phyloP scores from a whole-genome alignment of 2,888 invertebrate genomes.

The Eupeodes latifasciatus region DNA sequence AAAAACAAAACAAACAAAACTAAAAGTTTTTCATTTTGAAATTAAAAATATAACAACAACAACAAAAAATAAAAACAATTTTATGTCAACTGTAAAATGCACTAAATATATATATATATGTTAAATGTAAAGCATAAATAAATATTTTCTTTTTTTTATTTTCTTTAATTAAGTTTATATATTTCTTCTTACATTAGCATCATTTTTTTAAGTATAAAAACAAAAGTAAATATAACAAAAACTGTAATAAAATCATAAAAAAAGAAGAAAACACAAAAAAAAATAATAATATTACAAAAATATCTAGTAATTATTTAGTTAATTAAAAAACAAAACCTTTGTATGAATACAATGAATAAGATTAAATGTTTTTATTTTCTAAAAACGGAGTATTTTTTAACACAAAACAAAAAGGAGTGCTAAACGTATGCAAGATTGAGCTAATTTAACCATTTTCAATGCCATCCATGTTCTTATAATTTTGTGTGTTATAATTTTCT shows the following conservation, averaged over 20 bases:
- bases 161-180: slow-evolving; percentile 31
- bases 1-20: slow-evolving; percentile 64
- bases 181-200: slow-evolving; percentile 61
- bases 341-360: slow-evolving; percentile 64
- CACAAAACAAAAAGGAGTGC: slow-evolving; percentile 33
- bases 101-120: slow-evolving; percentile 49
- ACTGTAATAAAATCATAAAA: slow-evolving; percentile 44
- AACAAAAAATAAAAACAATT: slow-evolving; percentile 48
- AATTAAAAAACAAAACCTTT: slow-evolving; percentile 49
- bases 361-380: slow-evolving; percentile 63
- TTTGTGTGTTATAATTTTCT: slow-evolving; percentile 36
- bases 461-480: slow-evolving; percentile 58
- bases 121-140: slow-evolving; percentile 69
- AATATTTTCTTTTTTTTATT: slow-evolving; percentile 34
- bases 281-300: slow-evolving; percentile 40
- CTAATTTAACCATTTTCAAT: slow-evolving; percentile 48
- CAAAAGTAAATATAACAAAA: slow-evolving; percentile 43
- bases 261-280: slow-evolving; percentile 23
- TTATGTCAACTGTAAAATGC: slow-evolving; percentile 69
- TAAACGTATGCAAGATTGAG: not conserved
- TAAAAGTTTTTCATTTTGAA: slow-evolving; percentile 64
- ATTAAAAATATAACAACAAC: slow-evolving; percentile 56
- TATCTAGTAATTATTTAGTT: slow-evolving; percentile 64
- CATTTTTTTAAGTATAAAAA: slow-evolving; percentile 25
- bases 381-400: slow-evolving; percentile 49